Evolutionary conservation across 1,140 invertebrate species (phyloP).

Genomic region (Eupeodes corollae): DNA sequence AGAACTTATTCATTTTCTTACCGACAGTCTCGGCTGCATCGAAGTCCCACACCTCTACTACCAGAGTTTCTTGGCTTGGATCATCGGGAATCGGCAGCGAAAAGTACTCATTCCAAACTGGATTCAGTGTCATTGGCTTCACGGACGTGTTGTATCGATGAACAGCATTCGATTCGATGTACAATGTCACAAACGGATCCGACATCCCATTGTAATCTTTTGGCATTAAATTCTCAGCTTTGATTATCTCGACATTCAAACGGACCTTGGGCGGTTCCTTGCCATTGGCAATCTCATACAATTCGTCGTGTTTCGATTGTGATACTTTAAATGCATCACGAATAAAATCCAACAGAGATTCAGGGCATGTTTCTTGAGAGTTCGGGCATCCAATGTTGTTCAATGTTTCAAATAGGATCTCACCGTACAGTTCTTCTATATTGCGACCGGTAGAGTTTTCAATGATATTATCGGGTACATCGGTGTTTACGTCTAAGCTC

Average conservation of each 20-base stretch:
- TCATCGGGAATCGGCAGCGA: constrained; percentile 66
- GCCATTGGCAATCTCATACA: constrained; percentile 53
- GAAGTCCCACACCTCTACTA: constrained; percentile 75
- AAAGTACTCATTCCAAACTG: constrained; percentile 94
- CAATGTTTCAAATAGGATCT: constrained; percentile 83
- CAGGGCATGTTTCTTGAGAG: constrained; percentile 52
- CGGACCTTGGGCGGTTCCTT: constrained; percentile 84
- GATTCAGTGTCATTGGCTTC: constrained; percentile 77
- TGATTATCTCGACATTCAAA: constrained; percentile 84
- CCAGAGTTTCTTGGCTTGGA: constrained; percentile 50
- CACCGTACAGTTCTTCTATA: constrained; percentile 82
- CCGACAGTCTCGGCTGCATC: constrained; percentile 79
- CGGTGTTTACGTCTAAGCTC: too few relatives aligned
- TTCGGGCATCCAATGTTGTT: constrained; percentile 82
- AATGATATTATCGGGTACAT: too few relatives aligned
- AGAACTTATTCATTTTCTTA: constrained; percentile 75
- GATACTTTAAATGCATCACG: constrained; percentile 81
- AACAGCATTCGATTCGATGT: constrained; percentile 59
- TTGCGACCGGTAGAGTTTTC: too few relatives aligned
- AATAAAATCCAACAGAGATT: constrained; percentile 65
- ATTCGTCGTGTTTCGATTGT: constrained; percentile 56
- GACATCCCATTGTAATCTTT: constrained; percentile 94
- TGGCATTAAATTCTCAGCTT: constrained; percentile 82
- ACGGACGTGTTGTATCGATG: constrained; percentile 81
- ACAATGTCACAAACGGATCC: constrained; percentile 87